phyloP scores from a whole-genome alignment of 2,888 invertebrate species.

The Cheilosia impressa region DNA sequence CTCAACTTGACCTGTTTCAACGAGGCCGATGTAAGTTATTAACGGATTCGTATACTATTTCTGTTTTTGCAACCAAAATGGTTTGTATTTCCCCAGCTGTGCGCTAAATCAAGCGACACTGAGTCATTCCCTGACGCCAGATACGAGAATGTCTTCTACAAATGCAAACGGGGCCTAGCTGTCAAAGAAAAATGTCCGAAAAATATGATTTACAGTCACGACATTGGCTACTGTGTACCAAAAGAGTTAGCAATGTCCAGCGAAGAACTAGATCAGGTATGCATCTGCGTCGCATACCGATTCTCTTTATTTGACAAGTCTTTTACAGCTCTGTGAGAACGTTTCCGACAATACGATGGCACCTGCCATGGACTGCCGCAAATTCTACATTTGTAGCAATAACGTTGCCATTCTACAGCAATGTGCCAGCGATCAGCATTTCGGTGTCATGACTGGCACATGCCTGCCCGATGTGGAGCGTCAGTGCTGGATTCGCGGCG shows the following conservation, averaged over 20 bases:
- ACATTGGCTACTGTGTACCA: conserved; percentile 58
- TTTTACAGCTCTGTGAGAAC: conserved; percentile 42
- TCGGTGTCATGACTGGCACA: conserved; percentile 57
- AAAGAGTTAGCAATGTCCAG: conserved; percentile 42
- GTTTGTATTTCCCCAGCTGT: conserved; percentile 30
- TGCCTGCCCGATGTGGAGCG: conserved; percentile 77
- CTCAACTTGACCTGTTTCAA: conserved; percentile 56
- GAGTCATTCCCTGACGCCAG: conserved; percentile 62
- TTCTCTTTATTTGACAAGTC: not conserved
- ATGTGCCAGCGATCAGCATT: conserved; percentile 77
- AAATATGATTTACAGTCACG: conserved; percentile 52
- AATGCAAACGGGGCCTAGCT: conserved; percentile 43
- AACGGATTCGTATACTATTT: not conserved
- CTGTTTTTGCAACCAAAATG: not conserved
- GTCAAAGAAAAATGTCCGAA: conserved; percentile 49
- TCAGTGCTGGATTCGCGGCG: conserved; percentile 60
- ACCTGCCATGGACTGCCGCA: conserved; percentile 63
- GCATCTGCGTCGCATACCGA: not conserved
- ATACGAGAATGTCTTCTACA: conserved; percentile 25
- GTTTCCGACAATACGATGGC: conserved; percentile 42
- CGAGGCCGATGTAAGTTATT: conserved; percentile 32
- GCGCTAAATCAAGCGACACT: conserved; percentile 48
- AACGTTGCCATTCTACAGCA: conserved; percentile 32
- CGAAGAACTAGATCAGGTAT: conserved; percentile 50
- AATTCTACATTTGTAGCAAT: conserved; percentile 66